Evolutionary conservation across 2,797 vertebrate species (phyloP).

Genomic region (Hippopotamyrus pictus): DNA sequence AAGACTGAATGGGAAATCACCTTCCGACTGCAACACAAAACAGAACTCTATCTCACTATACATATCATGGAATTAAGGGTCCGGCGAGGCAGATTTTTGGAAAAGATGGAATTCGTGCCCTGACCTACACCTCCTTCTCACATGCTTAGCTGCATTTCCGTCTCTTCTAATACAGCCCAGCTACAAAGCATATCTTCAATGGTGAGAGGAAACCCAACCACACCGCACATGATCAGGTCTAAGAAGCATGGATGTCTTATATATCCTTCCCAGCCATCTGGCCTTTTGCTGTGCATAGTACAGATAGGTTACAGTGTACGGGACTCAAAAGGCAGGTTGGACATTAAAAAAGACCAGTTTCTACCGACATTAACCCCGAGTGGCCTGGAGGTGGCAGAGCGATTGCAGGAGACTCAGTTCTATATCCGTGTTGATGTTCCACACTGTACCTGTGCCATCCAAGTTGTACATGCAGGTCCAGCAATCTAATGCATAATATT

Average conservation of each 20-base stretch:
- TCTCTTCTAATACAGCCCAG: background rate
- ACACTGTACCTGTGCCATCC: background rate
- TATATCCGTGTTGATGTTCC: background rate
- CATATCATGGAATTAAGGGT: background rate
- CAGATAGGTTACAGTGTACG: background rate
- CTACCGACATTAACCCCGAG: background rate
- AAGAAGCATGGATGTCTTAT: background rate
- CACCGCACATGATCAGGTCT: background rate
- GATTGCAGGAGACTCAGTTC: background rate
- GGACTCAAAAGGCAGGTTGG: background rate
- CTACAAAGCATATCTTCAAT: background rate
- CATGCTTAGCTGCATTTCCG: background rate
- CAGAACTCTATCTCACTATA: background rate
- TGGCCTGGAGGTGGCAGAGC: background rate
- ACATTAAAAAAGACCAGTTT: background rate
- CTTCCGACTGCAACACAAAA: background rate
- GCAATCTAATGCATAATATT: background rate
- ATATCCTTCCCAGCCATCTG: background rate
- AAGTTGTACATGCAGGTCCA: background rate
- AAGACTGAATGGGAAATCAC: background rate
- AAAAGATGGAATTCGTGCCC: background rate
- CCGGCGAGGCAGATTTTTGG: background rate
- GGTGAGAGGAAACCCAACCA: background rate
- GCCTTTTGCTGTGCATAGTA: background rate
- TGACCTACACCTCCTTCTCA: background rate